These are phyloP conservation scores for Drosophila ustulata DNA, from an alignment of 2,888 invertebrate species.

Conservation along the genomic window DNA sequence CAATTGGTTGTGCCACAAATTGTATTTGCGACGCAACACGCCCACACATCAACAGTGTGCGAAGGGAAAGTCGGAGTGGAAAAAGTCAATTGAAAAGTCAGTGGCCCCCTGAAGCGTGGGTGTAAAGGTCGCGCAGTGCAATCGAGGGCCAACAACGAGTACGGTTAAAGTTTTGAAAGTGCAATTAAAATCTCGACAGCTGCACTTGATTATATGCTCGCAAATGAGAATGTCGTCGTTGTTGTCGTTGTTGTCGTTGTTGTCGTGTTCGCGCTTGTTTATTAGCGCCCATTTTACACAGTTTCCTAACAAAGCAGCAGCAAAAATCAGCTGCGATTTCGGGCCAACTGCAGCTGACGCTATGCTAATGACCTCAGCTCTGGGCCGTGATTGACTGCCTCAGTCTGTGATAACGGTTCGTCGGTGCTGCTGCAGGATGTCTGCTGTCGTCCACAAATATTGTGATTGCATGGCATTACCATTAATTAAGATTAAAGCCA, in stretches of 20 bases:
- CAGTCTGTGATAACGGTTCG: constrained; percentile 12
- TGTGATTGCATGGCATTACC: not conserved
- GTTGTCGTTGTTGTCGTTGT: not conserved
- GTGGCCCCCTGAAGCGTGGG: constrained; percentile 26
- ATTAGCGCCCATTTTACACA: constrained; percentile 3
- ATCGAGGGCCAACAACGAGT: not conserved
- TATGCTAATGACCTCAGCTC: constrained; percentile 54
- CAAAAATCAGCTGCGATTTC: not conserved
- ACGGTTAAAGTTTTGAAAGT: constrained; percentile 3
- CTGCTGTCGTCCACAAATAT: not conserved
- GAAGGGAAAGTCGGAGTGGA: not conserved
- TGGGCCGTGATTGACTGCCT: constrained; percentile 8
- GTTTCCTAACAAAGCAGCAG: constrained; percentile 8
- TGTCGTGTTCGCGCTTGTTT: not conserved
- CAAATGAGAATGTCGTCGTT: constrained; percentile 5
- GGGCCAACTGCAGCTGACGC: not conserved
- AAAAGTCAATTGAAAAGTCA: constrained; percentile 67
- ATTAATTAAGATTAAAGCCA: constrained; percentile 22
- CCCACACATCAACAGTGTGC: not conserved
- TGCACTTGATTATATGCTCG: constrained; percentile 23
- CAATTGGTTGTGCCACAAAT: constrained; percentile 63
- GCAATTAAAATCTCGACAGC: constrained; percentile 28
- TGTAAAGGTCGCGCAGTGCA: constrained; percentile 5
- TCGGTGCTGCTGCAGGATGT: constrained; percentile 5
- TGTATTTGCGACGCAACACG: constrained; percentile 19